phyloP scores from a whole-genome alignment of 1,140 invertebrate genomes.

The Parapsyche elsis region DNA sequence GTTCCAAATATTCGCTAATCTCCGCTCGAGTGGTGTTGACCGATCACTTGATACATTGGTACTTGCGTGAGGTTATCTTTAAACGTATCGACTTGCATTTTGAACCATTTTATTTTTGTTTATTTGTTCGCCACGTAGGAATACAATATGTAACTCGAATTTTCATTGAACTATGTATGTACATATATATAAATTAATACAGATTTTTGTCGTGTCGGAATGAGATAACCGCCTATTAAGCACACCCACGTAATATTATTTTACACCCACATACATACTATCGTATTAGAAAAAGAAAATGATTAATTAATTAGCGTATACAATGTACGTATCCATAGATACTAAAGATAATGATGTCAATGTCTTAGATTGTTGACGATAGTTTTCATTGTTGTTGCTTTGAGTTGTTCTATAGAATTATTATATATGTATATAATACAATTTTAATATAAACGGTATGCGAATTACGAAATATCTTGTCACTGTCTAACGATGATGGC shows the following conservation, averaged over 20 bases:
- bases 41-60: conserved; percentile 36
- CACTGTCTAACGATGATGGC: not conserved
- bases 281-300: not conserved
- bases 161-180: not conserved
- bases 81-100: conserved; percentile 9
- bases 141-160: too few species aligned
- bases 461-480: not conserved
- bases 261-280: not conserved
- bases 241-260: conserved; percentile 3
- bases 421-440: not conserved
- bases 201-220: not conserved
- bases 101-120: not conserved
- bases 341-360: conserved; percentile 26
- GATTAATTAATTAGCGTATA: conserved; percentile 17
- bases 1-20: conserved; percentile 48
- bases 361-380: not conserved
- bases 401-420: not conserved
- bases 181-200: conserved; percentile 1
- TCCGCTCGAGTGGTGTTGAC: conserved; percentile 39
- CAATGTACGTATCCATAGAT: too few species aligned
- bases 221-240: not conserved
- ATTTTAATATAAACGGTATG: not conserved
- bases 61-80: conserved; percentile 2
- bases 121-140: too few species aligned
- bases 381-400: not conserved